phyloP scores from a whole-genome alignment of 30 jellyfish, hydroid and myxozoan genomes.

The Phacellophora camtschatica region DNA sequence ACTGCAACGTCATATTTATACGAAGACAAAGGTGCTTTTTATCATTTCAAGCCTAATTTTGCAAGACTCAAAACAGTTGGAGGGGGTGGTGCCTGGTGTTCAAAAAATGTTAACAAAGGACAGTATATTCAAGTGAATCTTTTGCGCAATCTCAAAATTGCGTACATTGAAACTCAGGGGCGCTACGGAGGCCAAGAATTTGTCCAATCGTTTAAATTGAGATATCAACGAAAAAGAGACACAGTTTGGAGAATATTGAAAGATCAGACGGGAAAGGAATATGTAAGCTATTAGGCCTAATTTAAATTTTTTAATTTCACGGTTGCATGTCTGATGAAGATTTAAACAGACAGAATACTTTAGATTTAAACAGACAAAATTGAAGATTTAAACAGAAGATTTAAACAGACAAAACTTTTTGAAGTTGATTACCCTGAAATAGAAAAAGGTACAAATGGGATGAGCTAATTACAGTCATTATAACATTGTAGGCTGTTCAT shows the following conservation, averaged over 20 bases:
- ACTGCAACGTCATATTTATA: constrained; percentile 64
- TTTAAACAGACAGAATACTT: too few species aligned
- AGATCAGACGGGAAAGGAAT: background rate
- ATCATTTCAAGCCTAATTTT: constrained; percentile 53
- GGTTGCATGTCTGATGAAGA: too few species aligned
- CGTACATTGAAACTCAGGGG: constrained; percentile 56
- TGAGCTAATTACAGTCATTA: too few species aligned
- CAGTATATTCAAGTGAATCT: constrained; percentile 66
- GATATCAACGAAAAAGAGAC: constrained; percentile 56
- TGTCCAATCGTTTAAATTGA: constrained; percentile 23
- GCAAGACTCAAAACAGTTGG: constrained; percentile 50
- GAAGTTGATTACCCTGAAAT: too few species aligned
- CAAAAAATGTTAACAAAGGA: constrained; percentile 16
- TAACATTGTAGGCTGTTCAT: too few species aligned
- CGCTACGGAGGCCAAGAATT: constrained; percentile 66
- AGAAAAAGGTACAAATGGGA: too few species aligned
- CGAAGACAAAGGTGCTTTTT: constrained; percentile 20
- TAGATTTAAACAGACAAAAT: too few species aligned
- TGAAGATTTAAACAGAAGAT: too few species aligned
- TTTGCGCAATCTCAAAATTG: constrained; percentile 34
- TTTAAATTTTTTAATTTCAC: too few species aligned
- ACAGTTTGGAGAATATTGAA: constrained; percentile 43
- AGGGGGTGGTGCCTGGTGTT: constrained; percentile 86
- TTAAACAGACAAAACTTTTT: too few species aligned
- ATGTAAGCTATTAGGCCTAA: constrained; percentile 35